A percentile compares a stretch with the other conserved stretches of the same genome.
These are phyloP conservation scores for Peromyscus californicus DNA, from an alignment of 2,113 vertebrate species.

Conservation along the genomic window DNA sequence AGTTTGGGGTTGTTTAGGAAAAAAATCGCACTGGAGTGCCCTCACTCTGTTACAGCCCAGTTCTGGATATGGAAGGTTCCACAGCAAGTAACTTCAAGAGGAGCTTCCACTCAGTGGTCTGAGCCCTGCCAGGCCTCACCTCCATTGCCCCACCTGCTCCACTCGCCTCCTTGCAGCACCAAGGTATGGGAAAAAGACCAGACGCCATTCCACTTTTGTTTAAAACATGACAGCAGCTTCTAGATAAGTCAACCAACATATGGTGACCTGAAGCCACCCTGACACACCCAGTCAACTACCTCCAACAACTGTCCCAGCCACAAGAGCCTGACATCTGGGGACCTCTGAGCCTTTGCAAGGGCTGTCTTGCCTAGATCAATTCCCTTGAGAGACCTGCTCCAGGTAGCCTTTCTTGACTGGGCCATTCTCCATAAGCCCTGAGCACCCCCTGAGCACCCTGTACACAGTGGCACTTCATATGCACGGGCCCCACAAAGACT, in stretches of 20 bases:
- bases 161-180: accelerated
- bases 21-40: accelerated
- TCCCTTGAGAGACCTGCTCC: accelerated
- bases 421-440: accelerated
- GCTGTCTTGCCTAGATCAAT: neutral
- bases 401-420: accelerated
- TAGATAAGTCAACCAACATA: accelerated
- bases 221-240: neutral
- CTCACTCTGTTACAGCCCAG: neutral
- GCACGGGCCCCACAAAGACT: accelerated
- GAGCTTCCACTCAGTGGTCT: neutral
- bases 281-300: too few species aligned
- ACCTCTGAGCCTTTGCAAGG: neutral
- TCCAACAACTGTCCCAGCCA: neutral
- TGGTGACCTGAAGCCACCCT: neutral
- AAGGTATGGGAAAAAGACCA: neutral
- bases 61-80: accelerated
- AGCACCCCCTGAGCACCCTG: accelerated
- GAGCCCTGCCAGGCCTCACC: neutral
- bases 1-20: neutral
- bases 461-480: accelerated
- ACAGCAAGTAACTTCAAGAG: neutral
- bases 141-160: neutral
- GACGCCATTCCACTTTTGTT: neutral
- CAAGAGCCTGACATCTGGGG: neutral